phyloP scores from a whole-genome alignment of 2,888 invertebrate species.

The Reticulitermes lucifugus region DNA sequence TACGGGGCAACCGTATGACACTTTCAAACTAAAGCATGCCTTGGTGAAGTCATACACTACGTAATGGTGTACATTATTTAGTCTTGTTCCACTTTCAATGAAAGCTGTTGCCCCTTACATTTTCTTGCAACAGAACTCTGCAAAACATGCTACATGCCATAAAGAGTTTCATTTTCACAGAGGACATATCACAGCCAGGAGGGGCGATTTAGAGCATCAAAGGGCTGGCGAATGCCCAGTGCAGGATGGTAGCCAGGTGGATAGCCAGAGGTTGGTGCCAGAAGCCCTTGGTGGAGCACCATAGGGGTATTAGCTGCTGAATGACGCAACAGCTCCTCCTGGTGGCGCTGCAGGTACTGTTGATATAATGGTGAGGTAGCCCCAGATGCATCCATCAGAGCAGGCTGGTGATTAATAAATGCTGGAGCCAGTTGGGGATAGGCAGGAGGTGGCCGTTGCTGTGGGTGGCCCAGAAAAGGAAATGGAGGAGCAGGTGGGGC shows the following conservation, averaged over 20 bases:
- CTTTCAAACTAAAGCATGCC: no score
- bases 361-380: slow-evolving; percentile 74
- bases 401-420: slow-evolving; percentile 61
- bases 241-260: slow-evolving; percentile 73
- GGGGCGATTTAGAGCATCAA: slow-evolving; percentile 75
- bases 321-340: slow-evolving; percentile 71
- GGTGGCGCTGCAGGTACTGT: slow-evolving; percentile 75
- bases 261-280: slow-evolving; percentile 64
- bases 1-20: no score
- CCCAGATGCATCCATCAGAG: slow-evolving; percentile 69
- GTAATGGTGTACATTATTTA: no score
- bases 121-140: not conserved
- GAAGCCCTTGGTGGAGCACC: slow-evolving; percentile 65
- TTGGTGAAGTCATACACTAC: no score
- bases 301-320: slow-evolving; percentile 69
- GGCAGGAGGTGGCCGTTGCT: slow-evolving; percentile 66
- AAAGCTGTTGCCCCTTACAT: not conserved
- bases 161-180: not conserved
- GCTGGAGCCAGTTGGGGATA: slow-evolving; percentile 71
- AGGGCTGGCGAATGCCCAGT: slow-evolving; percentile 78
- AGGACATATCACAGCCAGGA: slow-evolving; percentile 68
- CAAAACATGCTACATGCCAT: slow-evolving; percentile 9
- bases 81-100: not conserved
- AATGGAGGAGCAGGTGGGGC: slow-evolving; percentile 62
- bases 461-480: slow-evolving; percentile 61